Evolutionary conservation across 2,888 invertebrate species (phyloP), one percentile per base, ranked within the genome.

Genomic region (Rhagium mordax): DNA sequence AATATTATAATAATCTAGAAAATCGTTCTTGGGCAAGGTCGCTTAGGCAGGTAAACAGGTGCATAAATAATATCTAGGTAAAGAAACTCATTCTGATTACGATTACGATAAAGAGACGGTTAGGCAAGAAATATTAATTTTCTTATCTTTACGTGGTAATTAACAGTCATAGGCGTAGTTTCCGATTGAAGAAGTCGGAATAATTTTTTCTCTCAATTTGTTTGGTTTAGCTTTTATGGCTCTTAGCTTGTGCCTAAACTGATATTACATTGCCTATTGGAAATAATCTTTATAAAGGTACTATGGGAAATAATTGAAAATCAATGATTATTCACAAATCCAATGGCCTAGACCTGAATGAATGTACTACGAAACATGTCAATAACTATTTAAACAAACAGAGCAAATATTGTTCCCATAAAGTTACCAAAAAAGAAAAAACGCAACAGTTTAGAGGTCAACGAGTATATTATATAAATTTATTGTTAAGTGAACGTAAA

Each of bases 1-100:
- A 53, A 21, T 53, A 53, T 53, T 59, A 33, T 59, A 33, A 33
- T 59, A 59, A 29, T 33, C 18, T 33, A 59, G 59, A 33, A 59
- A 33, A 24, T 21, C 55, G n/a, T 59, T 16, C 16, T 33, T 4
- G 3, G 1, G 33, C 33, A 59, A 33, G 33, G 59, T 10, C 33
- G 29, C 3, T 33, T n/a, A 29, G 8, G 15, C n/a, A 15, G 29
- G 27, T 24, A 59, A 29, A 59, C 16, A 59, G 18, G 55, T 41
- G n/a, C 41, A 33, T 33, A 33, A 33, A 13, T 41, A 41, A 41
- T 41, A 41, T 41, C 2, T 41, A 41, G n/a, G 41, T 41, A 41
- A 41, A n/a, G n/a, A n/a, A n/a, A 8, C 29, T 7, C 8, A 7
- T 8, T 33, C 1, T n/a, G n/a, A n/a, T n/a, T n/a, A n/a, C n/a